Conservation (phyloP, 2,888 invertebrate species). For the Eumacrocentrus americanus region DNA sequence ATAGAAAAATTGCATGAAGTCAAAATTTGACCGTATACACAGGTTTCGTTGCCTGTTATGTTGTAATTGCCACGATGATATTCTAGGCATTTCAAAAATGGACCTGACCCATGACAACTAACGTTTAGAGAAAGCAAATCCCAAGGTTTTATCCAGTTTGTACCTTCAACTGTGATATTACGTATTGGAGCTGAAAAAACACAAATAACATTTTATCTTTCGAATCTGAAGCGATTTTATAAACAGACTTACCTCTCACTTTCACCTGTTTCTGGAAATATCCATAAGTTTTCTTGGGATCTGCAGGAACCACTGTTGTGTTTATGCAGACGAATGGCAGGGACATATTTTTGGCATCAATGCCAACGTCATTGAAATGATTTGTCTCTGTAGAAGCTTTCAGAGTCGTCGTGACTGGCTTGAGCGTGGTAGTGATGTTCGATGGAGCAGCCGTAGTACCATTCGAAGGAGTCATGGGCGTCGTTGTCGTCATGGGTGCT, state of each 20-base stretch:
- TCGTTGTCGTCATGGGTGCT: slow-evolving; percentile 50
- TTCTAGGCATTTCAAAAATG: slow-evolving; percentile 74
- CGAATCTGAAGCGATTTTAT: too few relatives aligned
- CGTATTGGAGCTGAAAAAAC: slow-evolving; percentile 72
- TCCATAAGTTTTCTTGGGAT: slow-evolving; percentile 74
- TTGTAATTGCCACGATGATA: slow-evolving; percentile 72
- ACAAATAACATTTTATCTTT: not conserved
- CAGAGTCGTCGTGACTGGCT: slow-evolving; percentile 18
- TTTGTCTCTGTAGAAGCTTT: slow-evolving; percentile 23
- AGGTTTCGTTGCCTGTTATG: slow-evolving; percentile 79
- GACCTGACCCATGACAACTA: slow-evolving; percentile 77
- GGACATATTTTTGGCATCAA: slow-evolving; percentile 46
- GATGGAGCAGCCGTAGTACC: slow-evolving; percentile 25
- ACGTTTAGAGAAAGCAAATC: slow-evolving; percentile 75
- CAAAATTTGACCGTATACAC: slow-evolving; percentile 60
- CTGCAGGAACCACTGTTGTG: slow-evolving; percentile 68
- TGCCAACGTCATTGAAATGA: not conserved
- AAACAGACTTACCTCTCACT: slow-evolving; percentile 69
- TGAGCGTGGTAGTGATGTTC: slow-evolving; percentile 31
- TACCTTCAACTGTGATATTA: slow-evolving; percentile 74
- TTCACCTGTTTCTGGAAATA: slow-evolving; percentile 71
- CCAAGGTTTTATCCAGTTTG: slow-evolving; percentile 83
- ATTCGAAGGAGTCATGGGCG: slow-evolving; percentile 44
- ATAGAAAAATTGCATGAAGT: slow-evolving; percentile 69
- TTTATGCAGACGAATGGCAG: slow-evolving; percentile 67